Base-by-base conservation (phyloP, 2,888 invertebrate species). In the Lamproptera curius region DNA sequence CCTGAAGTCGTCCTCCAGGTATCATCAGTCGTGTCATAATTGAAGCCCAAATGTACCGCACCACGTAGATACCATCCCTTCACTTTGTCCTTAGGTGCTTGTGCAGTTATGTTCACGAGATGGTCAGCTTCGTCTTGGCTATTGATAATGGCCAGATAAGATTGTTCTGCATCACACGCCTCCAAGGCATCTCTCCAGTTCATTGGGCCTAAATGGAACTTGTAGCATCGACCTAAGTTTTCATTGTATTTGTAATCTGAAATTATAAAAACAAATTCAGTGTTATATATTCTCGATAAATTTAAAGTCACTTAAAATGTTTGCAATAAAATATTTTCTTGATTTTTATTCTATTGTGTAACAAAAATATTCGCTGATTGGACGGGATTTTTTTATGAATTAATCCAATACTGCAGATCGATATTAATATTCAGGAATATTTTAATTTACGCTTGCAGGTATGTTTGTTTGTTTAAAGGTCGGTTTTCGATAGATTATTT, bases 111-210 rank as follows among this genome's bases (percentile, higher is more conserved):
- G 4, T 70, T 63, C 1, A 63, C 62, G 1, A 79, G 51, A 15
- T 61, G 51, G 1, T 69, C 56, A 0, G 73, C 72, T 47, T 83
- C 81, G 0, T 50, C 51, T 23, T 73, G 62, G 10, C 63, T 71
- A 47, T 81, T 72, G 23, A 78, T 66, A 10, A 82, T 61, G 4
- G 78, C 76, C 14, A 82, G 52, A 50, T 76, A 72, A 0, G 76
- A 76, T 42, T 70, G 70, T 46, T 83, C 83, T 0, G 68, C 65
- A 16, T 59, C 61, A 53, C 85, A 85, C 1, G 64, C 55, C 1
- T 61, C 58, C 23, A 67, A 66, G 0, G 83, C 83, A 0, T 79
- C 76, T 0, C 62, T 61, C 83, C 84, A 85, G 37, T 62, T 76
- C 51, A 55, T 59, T 0, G 78, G 76, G 0, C 54, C 58, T 13